Evolutionary conservation across 2,888 invertebrate genomes (phyloP).

Genomic region (Zaprionus lineosus): DNA sequence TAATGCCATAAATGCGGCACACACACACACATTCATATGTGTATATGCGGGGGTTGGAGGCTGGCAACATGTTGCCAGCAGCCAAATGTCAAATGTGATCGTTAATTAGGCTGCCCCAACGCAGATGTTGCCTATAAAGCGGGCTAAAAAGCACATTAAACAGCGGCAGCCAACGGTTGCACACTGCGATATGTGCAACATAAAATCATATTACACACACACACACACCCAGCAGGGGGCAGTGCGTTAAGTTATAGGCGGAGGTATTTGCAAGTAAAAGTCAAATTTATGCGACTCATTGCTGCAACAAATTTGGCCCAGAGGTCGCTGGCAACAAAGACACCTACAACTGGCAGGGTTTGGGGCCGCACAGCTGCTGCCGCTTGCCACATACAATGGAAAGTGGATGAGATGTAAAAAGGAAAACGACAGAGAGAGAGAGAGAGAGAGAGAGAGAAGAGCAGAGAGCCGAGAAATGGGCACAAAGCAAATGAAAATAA

Average conservation of each 20-base stretch:
- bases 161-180: constrained; percentile 50
- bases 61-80: constrained; percentile 6
- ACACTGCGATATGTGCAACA: constrained; percentile 45
- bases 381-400: constrained; percentile 40
- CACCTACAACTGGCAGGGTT: constrained; percentile 43
- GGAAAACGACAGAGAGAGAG: too few relatives aligned
- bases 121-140: constrained; percentile 13
- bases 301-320: constrained; percentile 46
- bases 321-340: constrained; percentile 44
- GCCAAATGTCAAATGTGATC: constrained; percentile 43
- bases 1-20: constrained; percentile 7
- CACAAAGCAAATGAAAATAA: constrained; percentile 71
- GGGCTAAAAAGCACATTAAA: constrained; percentile 21
- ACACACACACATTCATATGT: constrained; percentile 1
- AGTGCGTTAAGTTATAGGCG: background rate
- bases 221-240: too few relatives aligned
- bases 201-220: constrained; percentile 43
- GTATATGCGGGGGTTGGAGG: too few relatives aligned
- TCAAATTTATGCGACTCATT: constrained; percentile 68
- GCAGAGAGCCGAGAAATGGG: constrained; percentile 30
- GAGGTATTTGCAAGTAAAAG: constrained; percentile 60
- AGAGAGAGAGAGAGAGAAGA: constrained; percentile 12
- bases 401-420: constrained; percentile 45
- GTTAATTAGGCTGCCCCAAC: constrained; percentile 41
- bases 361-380: constrained; percentile 27